Evolutionary conservation across 2,888 invertebrate species (phyloP), one percentile per base, ranked within the genome.

Genomic region (Colostygia pectinataria): DNA sequence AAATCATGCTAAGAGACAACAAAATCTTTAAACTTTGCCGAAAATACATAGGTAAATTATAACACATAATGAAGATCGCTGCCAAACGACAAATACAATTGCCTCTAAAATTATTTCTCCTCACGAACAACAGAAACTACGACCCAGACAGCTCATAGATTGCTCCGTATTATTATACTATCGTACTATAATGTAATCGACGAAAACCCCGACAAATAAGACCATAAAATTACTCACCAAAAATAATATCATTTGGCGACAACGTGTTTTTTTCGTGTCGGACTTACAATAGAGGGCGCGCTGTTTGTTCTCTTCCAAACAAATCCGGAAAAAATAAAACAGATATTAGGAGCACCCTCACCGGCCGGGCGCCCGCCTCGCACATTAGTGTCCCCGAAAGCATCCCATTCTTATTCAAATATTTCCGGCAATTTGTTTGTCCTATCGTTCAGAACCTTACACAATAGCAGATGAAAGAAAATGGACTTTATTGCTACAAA

Each of bases 251-350:
- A 83, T 83, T 78, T 74, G 77, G 74, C 69, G 76, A 66, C 71
- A 79, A 77, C 76, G 80, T 69, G 74, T 82, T 80, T 81, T 74
- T 77, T 73, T 71, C 68, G 65, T 65, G 70, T 71, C 63, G 57
- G 68, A 71, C 57, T 68, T 71, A 82, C 80, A 83, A 84, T 80
- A 68, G 77, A 72, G 71, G 71, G 67, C 63, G 59, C 65, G 71
- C 66, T 81, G 81, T 83, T 84, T 85, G 84, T 85, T 80, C 79
- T 79, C 71, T 80, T 71, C 80, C 79, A 80, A 78, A 87, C 80
- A 83, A 86, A 87, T 88, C 86, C 89, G 87, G 88, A 83, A 87
- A 85, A 87, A 88, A 89, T 87, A 89, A 86, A 84, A 80, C 83
- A 84, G 85, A 87, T 85, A 87, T 87, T 86, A 78, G 70, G 75